Conservation (phyloP, 2,888 invertebrate genomes). For the Orgyia antiqua region DNA sequence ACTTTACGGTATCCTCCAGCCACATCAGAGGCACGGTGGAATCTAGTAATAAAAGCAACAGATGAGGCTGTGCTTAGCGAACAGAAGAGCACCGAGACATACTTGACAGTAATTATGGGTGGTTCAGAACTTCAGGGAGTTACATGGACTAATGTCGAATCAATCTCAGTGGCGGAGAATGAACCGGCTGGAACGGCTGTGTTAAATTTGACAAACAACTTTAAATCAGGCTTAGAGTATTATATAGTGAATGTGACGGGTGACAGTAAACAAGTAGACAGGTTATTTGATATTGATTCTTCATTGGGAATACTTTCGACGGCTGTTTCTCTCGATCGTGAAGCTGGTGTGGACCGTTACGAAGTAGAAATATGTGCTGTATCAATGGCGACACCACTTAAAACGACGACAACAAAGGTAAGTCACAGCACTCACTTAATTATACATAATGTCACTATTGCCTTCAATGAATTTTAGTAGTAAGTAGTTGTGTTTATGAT, state of each 20-base stretch:
- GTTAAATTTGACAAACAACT: conserved; percentile 86
- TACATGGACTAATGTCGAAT: conserved; percentile 80
- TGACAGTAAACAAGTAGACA: conserved; percentile 87
- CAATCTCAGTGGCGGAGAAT: conserved; percentile 92
- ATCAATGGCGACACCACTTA: conserved; percentile 83
- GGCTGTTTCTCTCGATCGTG: conserved; percentile 89
- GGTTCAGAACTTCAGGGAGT: conserved; percentile 79
- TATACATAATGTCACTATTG: too few species aligned
- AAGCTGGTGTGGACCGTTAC: conserved; percentile 88
- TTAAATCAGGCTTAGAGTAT: conserved; percentile 86
- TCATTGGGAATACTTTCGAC: conserved; percentile 92
- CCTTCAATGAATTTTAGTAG: neutral
- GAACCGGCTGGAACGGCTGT: conserved; percentile 92
- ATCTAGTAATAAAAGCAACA: conserved; percentile 90
- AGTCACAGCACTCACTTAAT: too few species aligned
- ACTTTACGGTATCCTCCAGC: conserved; percentile 79
- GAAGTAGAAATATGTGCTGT: conserved; percentile 92
- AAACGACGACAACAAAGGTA: conserved; percentile 91
- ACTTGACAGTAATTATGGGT: conserved; percentile 88
- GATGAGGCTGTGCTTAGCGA: conserved; percentile 95
- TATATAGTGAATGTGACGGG: conserved; percentile 93
- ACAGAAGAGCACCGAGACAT: conserved; percentile 91
- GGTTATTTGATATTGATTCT: conserved; percentile 94
- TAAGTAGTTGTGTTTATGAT: conserved; percentile 35
- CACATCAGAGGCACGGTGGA: conserved; percentile 85